Conservation (phyloP, 2,888 invertebrate species). For the Nasonia oneida region DNA sequence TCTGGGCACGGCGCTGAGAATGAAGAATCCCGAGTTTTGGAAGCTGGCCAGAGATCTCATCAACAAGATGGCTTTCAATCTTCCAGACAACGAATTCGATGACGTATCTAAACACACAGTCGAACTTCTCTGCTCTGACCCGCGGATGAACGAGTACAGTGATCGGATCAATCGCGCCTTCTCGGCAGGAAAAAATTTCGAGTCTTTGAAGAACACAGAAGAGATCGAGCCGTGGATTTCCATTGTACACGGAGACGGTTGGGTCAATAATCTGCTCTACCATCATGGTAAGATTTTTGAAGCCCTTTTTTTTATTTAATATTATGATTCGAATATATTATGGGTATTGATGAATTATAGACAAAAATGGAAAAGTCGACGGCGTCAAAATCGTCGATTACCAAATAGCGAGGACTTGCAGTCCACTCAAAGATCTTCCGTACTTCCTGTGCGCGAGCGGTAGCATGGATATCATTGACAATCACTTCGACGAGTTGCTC, state of each 20-base stretch:
- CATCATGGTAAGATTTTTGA: conserved; percentile 67
- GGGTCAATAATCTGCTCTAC: conserved; percentile 83
- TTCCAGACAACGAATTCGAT: conserved; percentile 51
- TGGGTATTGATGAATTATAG: too few species aligned
- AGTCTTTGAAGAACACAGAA: conserved; percentile 79
- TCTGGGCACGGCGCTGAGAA: conserved; percentile 81
- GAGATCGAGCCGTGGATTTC: conserved; percentile 76
- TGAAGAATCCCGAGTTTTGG: conserved; percentile 73
- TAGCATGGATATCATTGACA: conserved; percentile 76
- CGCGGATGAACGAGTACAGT: conserved; percentile 35
- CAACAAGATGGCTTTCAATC: conserved; percentile 64
- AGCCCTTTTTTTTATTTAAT: too few species aligned
- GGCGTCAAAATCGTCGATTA: conserved; percentile 83
- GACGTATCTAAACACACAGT: not conserved
- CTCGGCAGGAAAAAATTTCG: not conserved
- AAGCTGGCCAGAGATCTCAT: conserved; percentile 71
- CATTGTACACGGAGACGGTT: not conserved
- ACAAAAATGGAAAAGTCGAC: conserved; percentile 72
- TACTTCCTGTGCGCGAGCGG: conserved; percentile 82
- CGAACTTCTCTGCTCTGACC: conserved; percentile 12
- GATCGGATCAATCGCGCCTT: not conserved
- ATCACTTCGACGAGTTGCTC: conserved; percentile 80
- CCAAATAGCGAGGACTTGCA: conserved; percentile 81
- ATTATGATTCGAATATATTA: too few species aligned
- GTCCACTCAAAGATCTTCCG: conserved; percentile 80